A percentile compares a stretch with the other conserved stretches of the same genome.
These are phyloP conservation scores for Limanda limanda DNA, from an alignment of 2,113 vertebrate genomes.

Conservation along the genomic window DNA sequence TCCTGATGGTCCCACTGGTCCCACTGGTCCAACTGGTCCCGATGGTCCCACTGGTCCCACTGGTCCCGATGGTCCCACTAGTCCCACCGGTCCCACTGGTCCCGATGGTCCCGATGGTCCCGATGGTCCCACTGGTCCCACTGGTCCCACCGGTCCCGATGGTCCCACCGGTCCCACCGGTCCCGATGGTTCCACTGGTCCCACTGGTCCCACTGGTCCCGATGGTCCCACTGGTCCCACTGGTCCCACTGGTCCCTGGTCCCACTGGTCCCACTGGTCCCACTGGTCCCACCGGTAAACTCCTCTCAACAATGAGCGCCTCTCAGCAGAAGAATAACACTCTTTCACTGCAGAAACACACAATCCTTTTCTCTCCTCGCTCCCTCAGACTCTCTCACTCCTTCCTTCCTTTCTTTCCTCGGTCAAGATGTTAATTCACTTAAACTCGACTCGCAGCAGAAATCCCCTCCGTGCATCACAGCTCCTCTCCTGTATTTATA, in stretches of 20 bases:
- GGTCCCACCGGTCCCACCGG: too few relatives aligned
- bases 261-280: too few relatives aligned
- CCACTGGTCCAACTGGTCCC: too few relatives aligned
- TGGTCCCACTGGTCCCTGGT: too few relatives aligned
- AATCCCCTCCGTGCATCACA: constrained; percentile 12
- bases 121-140: too few relatives aligned
- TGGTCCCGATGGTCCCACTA: too few relatives aligned
- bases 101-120: too few relatives aligned
- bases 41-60: constrained; percentile 32
- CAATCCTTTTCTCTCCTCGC: constrained; percentile 47
- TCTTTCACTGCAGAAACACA: constrained; percentile 53
- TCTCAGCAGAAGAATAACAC: constrained; percentile 62
- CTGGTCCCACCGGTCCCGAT: constrained; percentile 37
- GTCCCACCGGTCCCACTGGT: too few relatives aligned
- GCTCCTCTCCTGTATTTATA: background rate
- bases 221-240: too few relatives aligned
- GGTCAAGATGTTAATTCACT: constrained; percentile 60
- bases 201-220: too few relatives aligned
- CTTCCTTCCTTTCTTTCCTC: constrained; percentile 11
- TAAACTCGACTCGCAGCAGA: constrained; percentile 19
- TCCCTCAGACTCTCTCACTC: background rate
- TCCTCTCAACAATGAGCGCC: constrained; percentile 47
- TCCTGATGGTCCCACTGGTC: too few relatives aligned
- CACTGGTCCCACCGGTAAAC: constrained; percentile 36
- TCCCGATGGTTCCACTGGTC: too few relatives aligned